These are phyloP conservation scores for Drosophila takahashii DNA, from an alignment of 1,140 invertebrate genomes.

Conservation along the genomic window DNA sequence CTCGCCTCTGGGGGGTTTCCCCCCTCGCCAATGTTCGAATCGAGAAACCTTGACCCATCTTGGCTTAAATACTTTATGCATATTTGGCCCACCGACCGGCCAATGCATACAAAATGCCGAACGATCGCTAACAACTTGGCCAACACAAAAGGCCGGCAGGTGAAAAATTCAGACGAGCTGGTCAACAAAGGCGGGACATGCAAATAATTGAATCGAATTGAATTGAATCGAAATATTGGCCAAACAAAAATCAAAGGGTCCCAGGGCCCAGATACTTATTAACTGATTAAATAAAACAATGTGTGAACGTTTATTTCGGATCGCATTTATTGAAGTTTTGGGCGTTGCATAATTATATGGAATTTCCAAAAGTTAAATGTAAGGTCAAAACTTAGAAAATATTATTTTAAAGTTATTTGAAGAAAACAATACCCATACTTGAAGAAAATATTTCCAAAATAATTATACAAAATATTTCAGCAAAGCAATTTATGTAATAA, in stretches of 20 bases:
- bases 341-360: not conserved
- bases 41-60: constrained; percentile 47
- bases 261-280: constrained; percentile 3
- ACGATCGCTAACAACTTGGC: constrained; percentile 52
- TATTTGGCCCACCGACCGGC: constrained; percentile 31
- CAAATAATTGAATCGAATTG: constrained; percentile 45
- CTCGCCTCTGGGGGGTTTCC: constrained; percentile 6
- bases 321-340: not conserved
- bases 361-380: too few species aligned
- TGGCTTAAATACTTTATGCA: constrained; percentile 35
- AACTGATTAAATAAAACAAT: constrained; percentile 48
- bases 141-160: constrained; percentile 10
- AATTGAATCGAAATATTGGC: constrained; percentile 14
- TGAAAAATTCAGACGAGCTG: not conserved
- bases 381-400: too few species aligned
- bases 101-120: constrained; percentile 30
- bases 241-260: constrained; percentile 4
- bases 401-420: too few species aligned
- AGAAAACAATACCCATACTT: too few species aligned
- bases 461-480: too few species aligned
- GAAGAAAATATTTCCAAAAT: too few species aligned
- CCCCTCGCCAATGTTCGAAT: not conserved
- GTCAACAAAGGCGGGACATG: constrained; percentile 41
- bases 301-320: constrained; percentile 6
- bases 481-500: too few species aligned